Base-by-base conservation (phyloP, 2,888 invertebrate genomes). In the Lomographa bimaculata region DNA sequence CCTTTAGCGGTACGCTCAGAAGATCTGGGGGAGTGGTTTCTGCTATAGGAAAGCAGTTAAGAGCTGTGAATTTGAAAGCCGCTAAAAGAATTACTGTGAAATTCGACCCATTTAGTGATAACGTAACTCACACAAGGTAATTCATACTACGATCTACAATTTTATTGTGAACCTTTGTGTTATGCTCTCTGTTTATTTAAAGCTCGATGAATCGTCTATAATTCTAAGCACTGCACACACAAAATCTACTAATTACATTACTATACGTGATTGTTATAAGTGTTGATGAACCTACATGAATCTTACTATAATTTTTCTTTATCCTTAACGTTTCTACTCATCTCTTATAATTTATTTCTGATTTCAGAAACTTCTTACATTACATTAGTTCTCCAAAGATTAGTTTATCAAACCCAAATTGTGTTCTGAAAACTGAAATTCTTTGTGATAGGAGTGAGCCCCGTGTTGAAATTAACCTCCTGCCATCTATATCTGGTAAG, bases 21-120 rank as follows among this genome's bases (percentile, higher is more conserved):
- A 91, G 93, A 58, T 94, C 94, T 0, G 90, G 89, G 9, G 96
- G 96, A 45, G 60, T 95, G 36, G 89, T 93, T 30, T 92, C 94
- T 62, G 95, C 95, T 23, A 94, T 96, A 57, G 82, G 79, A 30
- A 94, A 94, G 79, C 94, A 96, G 76, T 59, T 96, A 34, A 92
- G 89, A 69, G 63, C 74, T 49, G 77, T 97, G 5, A 95, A 94
- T 87, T 89, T 97, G 42, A 95, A 95, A 73, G 95, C 95, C 23
- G 94, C 95, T 0, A 94, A 94, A 63, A 91, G 92, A 77, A 91
- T 97, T 43, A 91, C 92, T 32, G 92, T 96, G 32, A 92, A 93
- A 79, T 96, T 97, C 68, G 97, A 97, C 84, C 97, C 97, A 2
- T 97, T 97, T 77, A 91, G 92, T 58, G 90, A 92, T 59, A 93